These are phyloP conservation scores for Saturnia japonica DNA, from an alignment of 2,888 invertebrate genomes.

Conservation along the genomic window DNA sequence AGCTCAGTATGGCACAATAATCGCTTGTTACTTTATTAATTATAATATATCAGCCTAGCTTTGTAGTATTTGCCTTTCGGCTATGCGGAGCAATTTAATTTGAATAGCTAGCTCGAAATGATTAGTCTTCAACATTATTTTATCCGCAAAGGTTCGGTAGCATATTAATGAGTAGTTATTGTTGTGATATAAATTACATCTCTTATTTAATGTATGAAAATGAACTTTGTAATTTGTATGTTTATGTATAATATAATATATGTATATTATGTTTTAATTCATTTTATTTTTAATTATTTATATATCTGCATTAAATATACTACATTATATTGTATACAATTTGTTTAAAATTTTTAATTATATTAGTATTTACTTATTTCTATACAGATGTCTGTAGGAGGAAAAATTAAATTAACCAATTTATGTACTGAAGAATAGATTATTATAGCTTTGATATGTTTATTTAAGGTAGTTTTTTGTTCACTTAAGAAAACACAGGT, in stretches of 20 bases:
- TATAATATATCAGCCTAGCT: slow-evolving; percentile 2
- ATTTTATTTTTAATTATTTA: no score
- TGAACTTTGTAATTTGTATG: no score
- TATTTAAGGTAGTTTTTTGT: slow-evolving; percentile 48
- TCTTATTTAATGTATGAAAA: no score
- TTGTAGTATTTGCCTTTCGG: slow-evolving; percentile 1
- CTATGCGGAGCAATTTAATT: slow-evolving; percentile 2
- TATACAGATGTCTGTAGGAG: not conserved
- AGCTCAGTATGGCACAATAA: slow-evolving; percentile 4
- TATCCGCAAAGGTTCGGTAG: not conserved
- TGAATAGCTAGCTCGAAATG: not conserved
- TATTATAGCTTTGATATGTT: slow-evolving; percentile 20
- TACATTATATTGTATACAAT: no score
- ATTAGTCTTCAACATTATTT: not conserved
- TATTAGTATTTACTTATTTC: not conserved
- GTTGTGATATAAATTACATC: no score
- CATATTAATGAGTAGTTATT: not conserved
- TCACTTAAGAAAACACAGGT: slow-evolving; percentile 66
- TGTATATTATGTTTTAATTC: no score
- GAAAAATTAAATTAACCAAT: not conserved
- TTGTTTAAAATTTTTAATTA: no score
- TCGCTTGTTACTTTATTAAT: slow-evolving; percentile 10
- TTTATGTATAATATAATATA: no score
- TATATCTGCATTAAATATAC: no score
- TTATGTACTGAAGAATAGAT: not conserved